A percentile compares a stretch with the other conserved stretches of the same genome.
phyloP scores from a whole-genome alignment of 2,888 invertebrate genomes.

The Rotaria magnacalcarata region DNA sequence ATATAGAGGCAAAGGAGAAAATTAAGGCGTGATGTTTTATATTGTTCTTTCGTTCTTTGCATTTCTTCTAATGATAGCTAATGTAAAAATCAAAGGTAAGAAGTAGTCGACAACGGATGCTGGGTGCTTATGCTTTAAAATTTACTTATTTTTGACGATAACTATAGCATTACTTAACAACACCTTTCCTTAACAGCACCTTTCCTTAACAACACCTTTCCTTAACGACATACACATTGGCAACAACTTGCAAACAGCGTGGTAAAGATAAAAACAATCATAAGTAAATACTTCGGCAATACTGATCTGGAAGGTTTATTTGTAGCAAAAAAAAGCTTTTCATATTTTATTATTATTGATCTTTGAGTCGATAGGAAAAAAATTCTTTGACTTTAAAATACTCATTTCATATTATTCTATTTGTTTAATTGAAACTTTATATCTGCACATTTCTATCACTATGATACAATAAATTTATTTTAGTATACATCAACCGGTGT shows the following conservation, averaged over 20 bases:
- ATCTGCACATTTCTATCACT: neutral
- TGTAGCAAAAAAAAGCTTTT: neutral
- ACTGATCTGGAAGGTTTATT: neutral
- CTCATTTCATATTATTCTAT: neutral
- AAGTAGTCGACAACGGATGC: neutral
- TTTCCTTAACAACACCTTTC: too few relatives aligned
- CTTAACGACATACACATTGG: too few relatives aligned
- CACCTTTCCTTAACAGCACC: too few relatives aligned
- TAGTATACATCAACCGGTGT: neutral
- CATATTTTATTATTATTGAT: neutral
- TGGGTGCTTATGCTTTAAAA: neutral
- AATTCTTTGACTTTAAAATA: neutral
- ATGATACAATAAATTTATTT: neutral
- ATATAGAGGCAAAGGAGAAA: neutral
- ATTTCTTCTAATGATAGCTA: neutral
- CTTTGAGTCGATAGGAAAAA: neutral
- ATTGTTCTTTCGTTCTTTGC: neutral
- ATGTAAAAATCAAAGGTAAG: neutral
- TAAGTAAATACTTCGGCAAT: neutral
- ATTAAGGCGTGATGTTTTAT: neutral
- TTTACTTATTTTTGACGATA: neutral
- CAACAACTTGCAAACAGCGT: too few relatives aligned
- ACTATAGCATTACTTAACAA: too few relatives aligned
- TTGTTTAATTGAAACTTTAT: neutral
- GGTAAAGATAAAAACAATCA: neutral